A percentile compares a stretch with the other conserved stretches of the same genome.
These are phyloP conservation scores for Dallia pectoralis DNA, from an alignment of 2,797 vertebrate species.

Conservation along the genomic window DNA sequence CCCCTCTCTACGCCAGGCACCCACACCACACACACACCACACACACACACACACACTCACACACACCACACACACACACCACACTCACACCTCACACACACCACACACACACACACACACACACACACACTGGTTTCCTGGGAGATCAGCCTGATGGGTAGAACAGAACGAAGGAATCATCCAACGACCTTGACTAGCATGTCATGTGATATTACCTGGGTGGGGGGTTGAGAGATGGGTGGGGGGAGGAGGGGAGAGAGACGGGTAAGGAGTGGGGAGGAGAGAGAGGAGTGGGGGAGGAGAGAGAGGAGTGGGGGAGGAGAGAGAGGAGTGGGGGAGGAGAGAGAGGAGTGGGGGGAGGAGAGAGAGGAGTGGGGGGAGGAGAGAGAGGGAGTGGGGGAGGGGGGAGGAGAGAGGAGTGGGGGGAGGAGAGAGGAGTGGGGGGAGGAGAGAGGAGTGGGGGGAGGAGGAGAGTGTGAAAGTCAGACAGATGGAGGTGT, in stretches of 20 bases:
- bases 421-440: background rate
- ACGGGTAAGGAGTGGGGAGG: conserved; percentile 56
- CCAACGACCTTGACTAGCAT: conserved; percentile 76
- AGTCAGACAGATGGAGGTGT: too few species aligned
- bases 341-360: background rate
- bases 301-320: background rate
- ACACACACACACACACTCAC: too few species aligned
- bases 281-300: conserved; percentile 17
- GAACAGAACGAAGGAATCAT: conserved; percentile 70
- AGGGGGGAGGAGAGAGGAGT: background rate
- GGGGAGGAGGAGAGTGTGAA: background rate
- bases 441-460: background rate
- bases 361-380: background rate
- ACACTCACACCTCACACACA: too few species aligned
- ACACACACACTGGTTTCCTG: too few species aligned
- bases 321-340: background rate
- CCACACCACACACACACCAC: too few species aligned
- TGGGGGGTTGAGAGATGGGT: conserved; percentile 50
- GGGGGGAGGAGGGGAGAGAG: background rate
- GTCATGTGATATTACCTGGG: conserved; percentile 76
- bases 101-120: too few species aligned
- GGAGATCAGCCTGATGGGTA: conserved; percentile 72
- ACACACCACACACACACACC: too few species aligned
- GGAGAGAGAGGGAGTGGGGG: background rate
- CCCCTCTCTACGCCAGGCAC: too few species aligned